Evolutionary conservation across 2,113 vertebrate species (phyloP).

Genomic region (Campylomormyrus numenius): DNA sequence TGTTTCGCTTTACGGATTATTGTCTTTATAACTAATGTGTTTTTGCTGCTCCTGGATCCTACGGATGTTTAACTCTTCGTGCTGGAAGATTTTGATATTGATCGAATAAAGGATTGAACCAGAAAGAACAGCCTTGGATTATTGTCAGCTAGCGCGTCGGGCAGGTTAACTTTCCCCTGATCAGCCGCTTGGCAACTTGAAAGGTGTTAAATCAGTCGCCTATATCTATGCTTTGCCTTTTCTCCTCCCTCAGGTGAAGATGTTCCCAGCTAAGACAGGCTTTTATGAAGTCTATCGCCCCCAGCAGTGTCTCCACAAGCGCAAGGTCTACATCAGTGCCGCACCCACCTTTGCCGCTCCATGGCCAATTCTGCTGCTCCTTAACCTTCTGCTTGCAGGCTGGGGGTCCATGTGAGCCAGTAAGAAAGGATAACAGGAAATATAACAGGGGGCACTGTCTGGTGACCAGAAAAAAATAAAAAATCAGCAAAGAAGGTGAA

Average conservation of each 20-base stretch:
- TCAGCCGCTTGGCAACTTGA: too few species aligned
- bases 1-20: too few species aligned
- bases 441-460: not conserved
- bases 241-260: not conserved
- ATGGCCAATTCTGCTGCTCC: not conserved
- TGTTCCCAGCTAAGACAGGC: not conserved
- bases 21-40: too few species aligned
- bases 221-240: not conserved
- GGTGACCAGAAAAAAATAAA: not conserved
- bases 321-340: conserved; percentile 25
- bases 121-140: too few species aligned
- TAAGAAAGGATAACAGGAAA: not conserved
- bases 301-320: conserved; percentile 17
- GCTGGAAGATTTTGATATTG: too few species aligned
- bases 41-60: too few species aligned
- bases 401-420: not conserved
- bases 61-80: too few species aligned
- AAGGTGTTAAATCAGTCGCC: too few species aligned
- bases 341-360: not conserved
- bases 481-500: not conserved
- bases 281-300: conserved; percentile 33
- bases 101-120: too few species aligned
- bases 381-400: not conserved
- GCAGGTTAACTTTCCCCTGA: too few species aligned
- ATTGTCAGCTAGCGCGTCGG: too few species aligned